Base-by-base conservation (phyloP, 2,888 invertebrate species). In the Augochlorella aurata region DNA sequence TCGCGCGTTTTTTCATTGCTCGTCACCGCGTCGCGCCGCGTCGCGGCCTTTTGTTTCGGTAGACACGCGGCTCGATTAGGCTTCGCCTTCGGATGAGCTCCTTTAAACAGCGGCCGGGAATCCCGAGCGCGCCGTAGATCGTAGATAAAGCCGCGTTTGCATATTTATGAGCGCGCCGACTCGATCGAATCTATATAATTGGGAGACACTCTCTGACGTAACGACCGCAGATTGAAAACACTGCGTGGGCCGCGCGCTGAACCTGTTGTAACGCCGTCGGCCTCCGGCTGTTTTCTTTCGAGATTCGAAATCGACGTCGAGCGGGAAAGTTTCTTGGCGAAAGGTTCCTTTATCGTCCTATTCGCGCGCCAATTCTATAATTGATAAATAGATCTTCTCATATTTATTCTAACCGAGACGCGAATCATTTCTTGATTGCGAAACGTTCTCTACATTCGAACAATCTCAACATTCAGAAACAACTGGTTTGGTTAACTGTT, bases 101-200 rank as follows among this genome's bases (percentile, higher is more conserved):
- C 70, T 74, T 52, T 58, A 45, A 29, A 45, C 49, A 66, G 29
- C 74, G 65, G 65, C 54, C 70, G 21, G 18, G 29, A 49, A 61
- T 61, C 29, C 24, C 21, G 47, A 18, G 61, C 16, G n/a, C 45
- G 70, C 71, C 58, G 21, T 12, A 61, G 45, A 67, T 65, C 69
- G 75, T 14, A 70, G 69, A 70, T 77, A 66, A 58, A 45, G 7
- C 24, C 54, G 38, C 71, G 54, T 77, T 58, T 77, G 65, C 70
- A 79, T 77, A 79, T 77, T 79, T 71, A 79, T 77, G 66, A 77
- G 66, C 49, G 12, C 16, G 1, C n/a, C 38, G 49, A 24, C 68
- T 38, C 78, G 69, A 79, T 79, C 69, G 71, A 54, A 77, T 79
- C 79, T 45, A 21, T 77, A 58, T 50, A 71, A 77, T 71, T 71